phyloP scores from a whole-genome alignment of 2,113 vertebrate species.

The Halcyon malimbica region DNA sequence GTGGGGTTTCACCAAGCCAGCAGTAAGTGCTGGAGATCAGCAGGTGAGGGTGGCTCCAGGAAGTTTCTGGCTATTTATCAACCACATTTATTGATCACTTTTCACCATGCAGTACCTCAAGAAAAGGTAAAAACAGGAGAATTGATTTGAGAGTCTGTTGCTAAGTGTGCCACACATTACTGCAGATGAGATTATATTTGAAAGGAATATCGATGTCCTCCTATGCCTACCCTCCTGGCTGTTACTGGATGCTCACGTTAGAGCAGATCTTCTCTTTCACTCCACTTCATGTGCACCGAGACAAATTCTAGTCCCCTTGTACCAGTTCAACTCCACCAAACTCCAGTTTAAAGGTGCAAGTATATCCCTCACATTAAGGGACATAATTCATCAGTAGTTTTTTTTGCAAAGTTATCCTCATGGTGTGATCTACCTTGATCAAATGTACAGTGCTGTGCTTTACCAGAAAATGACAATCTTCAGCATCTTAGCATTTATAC shows the following conservation, averaged over 20 bases:
- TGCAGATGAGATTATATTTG: neutral
- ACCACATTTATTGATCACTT: neutral
- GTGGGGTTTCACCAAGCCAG: neutral
- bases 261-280: neutral
- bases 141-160: neutral
- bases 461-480: neutral
- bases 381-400: neutral
- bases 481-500: neutral
- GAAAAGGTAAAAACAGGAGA: neutral
- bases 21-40: neutral
- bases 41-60: neutral
- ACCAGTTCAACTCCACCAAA: neutral
- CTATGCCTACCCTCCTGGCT: neutral
- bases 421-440: neutral
- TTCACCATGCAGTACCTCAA: neutral
- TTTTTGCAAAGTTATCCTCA: neutral
- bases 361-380: neutral
- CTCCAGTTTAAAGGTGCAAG: neutral
- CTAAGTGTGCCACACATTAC: neutral
- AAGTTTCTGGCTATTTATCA: constrained; percentile 18
- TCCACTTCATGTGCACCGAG: neutral
- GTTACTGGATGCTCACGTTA: neutral
- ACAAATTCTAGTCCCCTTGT: neutral
- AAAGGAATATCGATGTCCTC: neutral
- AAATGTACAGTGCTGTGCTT: neutral